Percentiles rank a stretch among this genome's conserved stretches.
Conservation (phyloP, 2,113 vertebrate species). For the Cryptomyrus ogoouensis region DNA sequence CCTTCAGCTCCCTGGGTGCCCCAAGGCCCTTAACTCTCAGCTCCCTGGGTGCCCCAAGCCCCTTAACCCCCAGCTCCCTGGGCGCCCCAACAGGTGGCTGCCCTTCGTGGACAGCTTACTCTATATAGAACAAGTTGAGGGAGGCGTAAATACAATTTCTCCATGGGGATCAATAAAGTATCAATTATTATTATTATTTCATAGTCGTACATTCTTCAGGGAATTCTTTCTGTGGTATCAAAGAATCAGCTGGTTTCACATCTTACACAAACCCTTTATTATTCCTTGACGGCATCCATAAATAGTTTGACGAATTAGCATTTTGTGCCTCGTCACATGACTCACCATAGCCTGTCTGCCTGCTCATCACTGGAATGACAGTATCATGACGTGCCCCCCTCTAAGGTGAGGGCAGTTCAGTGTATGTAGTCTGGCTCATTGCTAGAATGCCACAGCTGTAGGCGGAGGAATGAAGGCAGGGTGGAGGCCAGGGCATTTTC, state of each 20-base stretch:
- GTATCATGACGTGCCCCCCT: not conserved
- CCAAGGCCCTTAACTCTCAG: too few relatives aligned
- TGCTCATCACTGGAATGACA: not conserved
- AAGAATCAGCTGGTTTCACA: not conserved
- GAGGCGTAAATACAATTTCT: too few relatives aligned
- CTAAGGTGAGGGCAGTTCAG: not conserved
- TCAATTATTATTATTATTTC: not conserved
- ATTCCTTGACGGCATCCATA: not conserved
- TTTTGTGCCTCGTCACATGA: not conserved
- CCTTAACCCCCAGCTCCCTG: too few relatives aligned
- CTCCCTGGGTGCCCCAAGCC: too few relatives aligned
- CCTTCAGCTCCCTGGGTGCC: too few relatives aligned
- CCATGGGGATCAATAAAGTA: too few relatives aligned
- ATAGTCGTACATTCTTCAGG: not conserved
- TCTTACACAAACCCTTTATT: not conserved
- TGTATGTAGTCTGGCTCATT: not conserved
- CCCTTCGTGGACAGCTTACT: too few relatives aligned
- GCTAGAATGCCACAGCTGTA: not conserved
- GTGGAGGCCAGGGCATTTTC: not conserved
- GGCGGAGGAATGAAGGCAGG: constrained; percentile 37
- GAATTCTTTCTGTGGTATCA: not conserved
- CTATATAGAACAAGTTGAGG: too few relatives aligned
- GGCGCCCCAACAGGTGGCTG: too few relatives aligned
- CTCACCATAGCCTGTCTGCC: not conserved
- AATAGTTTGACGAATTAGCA: not conserved